These are phyloP conservation scores for Metalampra italica DNA, from an alignment of 2,888 invertebrate species.

Conservation along the genomic window DNA sequence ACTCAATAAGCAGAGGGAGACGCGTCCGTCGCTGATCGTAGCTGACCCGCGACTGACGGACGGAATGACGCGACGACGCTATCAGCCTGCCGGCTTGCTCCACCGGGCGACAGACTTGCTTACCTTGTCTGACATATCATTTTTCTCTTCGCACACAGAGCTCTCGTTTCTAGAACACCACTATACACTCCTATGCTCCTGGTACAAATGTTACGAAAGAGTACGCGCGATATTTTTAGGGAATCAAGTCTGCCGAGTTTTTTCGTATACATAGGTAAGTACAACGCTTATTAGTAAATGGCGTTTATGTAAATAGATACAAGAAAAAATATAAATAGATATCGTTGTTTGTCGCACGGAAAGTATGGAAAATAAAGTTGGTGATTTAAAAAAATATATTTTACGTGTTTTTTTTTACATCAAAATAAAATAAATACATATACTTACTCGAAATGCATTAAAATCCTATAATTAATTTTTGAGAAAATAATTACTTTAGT, in stretches of 20 bases:
- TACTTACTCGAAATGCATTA: too few relatives aligned
- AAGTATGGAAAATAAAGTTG: too few relatives aligned
- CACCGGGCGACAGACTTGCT: slow-evolving; percentile 47
- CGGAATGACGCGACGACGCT: slow-evolving; percentile 1
- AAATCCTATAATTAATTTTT: too few relatives aligned
- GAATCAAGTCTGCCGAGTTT: slow-evolving; percentile 23
- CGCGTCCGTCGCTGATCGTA: slow-evolving; percentile 20
- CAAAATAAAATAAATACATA: too few relatives aligned
- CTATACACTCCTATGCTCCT: slow-evolving; percentile 58
- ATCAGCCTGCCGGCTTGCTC: slow-evolving; percentile 19
- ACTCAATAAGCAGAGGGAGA: background rate
- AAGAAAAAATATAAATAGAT: too few relatives aligned
- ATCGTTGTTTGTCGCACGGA: too few relatives aligned
- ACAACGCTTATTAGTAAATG: slow-evolving; percentile 21
- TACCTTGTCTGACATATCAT: slow-evolving; percentile 67
- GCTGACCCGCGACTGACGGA: slow-evolving; percentile 23
- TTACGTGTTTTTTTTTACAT: too few relatives aligned
- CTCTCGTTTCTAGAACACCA: slow-evolving; percentile 30
- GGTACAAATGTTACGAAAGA: slow-evolving; percentile 72
- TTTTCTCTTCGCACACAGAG: slow-evolving; percentile 56
- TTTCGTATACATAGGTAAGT: slow-evolving; percentile 14
- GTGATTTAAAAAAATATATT: too few relatives aligned
- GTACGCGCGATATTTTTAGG: slow-evolving; percentile 66
- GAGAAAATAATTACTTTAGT: too few relatives aligned
- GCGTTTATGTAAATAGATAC: slow-evolving; percentile 9